A percentile compares a stretch with the other conserved stretches of the same genome.
These are phyloP conservation scores for Eulemur macaco DNA, from an alignment of 2,113 vertebrate species.

Conservation along the genomic window DNA sequence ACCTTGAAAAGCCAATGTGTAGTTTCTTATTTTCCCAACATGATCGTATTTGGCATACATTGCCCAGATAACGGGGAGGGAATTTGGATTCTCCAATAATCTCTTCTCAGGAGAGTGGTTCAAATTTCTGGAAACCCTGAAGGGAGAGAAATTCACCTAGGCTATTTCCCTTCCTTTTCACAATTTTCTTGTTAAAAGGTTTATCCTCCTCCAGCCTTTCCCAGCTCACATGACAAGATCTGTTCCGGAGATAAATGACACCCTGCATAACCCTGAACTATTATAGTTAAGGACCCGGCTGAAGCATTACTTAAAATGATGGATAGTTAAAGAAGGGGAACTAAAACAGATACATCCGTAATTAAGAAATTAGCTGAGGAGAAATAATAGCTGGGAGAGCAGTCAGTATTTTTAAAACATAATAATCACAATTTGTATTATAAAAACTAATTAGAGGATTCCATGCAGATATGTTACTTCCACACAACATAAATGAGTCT, in stretches of 20 bases:
- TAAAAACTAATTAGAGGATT: conserved; percentile 51
- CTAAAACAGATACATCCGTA: conserved; percentile 61
- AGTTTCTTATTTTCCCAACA: neutral
- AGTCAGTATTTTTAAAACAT: conserved; percentile 55
- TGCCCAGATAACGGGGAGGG: neutral
- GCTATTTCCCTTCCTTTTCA: neutral
- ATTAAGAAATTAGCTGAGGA: conserved; percentile 61
- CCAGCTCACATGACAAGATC: neutral
- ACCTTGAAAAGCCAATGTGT: neutral
- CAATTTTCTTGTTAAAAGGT: conserved; percentile 10
- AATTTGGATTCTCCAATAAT: neutral
- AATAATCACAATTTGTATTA: conserved; percentile 61
- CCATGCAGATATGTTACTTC: conserved; percentile 17
- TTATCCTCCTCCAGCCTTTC: neutral
- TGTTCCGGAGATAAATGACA: conserved; percentile 25
- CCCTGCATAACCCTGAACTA: conserved; percentile 7
- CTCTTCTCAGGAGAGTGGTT: neutral
- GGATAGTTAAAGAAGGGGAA: conserved; percentile 54
- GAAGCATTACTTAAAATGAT: conserved; percentile 37
- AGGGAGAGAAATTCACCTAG: neutral
- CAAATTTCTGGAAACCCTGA: neutral
- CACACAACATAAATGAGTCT: neutral
- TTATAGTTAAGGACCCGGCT: conserved; percentile 1
- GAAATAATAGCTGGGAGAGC: conserved; percentile 29
- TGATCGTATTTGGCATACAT: neutral